These are phyloP conservation scores for Psococerastis gibbosa DNA, from an alignment of 2,888 invertebrate genomes.

Conservation along the genomic window DNA sequence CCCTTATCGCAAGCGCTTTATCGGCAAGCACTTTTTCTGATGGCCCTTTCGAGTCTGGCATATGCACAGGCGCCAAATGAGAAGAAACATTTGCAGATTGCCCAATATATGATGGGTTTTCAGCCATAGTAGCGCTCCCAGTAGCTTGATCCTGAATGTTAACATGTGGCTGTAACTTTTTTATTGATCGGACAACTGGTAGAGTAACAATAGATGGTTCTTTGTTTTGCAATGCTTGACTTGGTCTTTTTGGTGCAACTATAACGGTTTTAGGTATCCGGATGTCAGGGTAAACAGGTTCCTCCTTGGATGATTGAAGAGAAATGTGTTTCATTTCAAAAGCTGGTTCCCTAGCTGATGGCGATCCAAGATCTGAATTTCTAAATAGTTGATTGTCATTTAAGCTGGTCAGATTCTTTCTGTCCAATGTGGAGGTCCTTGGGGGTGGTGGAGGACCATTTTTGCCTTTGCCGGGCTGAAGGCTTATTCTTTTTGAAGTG, in stretches of 20 bases:
- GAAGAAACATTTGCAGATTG: neutral
- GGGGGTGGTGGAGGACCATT: conserved; percentile 54
- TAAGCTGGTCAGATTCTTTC: neutral
- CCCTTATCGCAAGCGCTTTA: neutral
- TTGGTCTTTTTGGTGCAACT: neutral
- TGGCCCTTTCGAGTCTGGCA: conserved; percentile 5
- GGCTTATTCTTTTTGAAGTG: conserved; percentile 19
- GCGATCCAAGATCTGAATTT: neutral
- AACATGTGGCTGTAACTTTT: conserved; percentile 2
- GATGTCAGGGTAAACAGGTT: neutral
- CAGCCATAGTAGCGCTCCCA: neutral
- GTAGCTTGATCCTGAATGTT: neutral
- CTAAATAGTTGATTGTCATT: neutral
- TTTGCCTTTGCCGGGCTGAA: conserved; percentile 16
- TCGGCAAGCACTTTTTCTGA: conserved; percentile 1
- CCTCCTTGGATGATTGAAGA: neutral
- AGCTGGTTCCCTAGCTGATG: neutral
- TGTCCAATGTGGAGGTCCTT: conserved; percentile 31
- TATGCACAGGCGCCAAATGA: neutral
- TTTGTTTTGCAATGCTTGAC: neutral
- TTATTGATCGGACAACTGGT: neutral
- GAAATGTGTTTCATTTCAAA: neutral
- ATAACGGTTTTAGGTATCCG: conserved; percentile 5
- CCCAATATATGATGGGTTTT: neutral
- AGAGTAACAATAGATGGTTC: conserved; percentile 4